Percentiles rank a stretch among this genome's conserved stretches.
These are phyloP conservation scores for Cyclophora punctaria DNA, from an alignment of 2,888 invertebrate species.

Conservation along the genomic window DNA sequence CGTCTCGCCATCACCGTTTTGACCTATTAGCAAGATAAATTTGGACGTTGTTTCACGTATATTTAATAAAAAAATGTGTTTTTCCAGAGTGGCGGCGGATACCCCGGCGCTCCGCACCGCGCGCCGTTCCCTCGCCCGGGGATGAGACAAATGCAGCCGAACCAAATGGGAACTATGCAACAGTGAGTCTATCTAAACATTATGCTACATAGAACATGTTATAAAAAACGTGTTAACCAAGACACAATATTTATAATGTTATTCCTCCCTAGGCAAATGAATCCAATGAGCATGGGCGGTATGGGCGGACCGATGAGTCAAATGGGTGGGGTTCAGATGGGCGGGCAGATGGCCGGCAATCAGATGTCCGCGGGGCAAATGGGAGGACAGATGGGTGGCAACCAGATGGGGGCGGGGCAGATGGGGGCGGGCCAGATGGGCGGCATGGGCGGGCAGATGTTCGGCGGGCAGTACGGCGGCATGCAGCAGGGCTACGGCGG, in stretches of 20 bases:
- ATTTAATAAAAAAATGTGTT: neutral
- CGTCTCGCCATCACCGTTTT: no score
- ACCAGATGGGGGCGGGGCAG: constrained; percentile 55
- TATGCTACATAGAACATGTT: no score
- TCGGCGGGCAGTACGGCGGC: constrained; percentile 76
- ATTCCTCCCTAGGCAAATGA: constrained; percentile 54
- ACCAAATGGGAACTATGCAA: constrained; percentile 66
- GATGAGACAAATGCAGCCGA: constrained; percentile 66
- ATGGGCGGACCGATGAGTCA: constrained; percentile 64
- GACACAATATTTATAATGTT: neutral
- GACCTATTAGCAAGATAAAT: no score
- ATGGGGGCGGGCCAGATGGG: constrained; percentile 63
- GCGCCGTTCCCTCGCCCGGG: constrained; percentile 58
- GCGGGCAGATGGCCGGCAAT: constrained; percentile 43
- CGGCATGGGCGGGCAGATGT: constrained; percentile 74
- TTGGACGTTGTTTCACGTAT: no score
- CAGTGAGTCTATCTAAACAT: constrained; percentile 36
- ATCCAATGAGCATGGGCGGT: constrained; percentile 45
- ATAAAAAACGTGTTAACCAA: no score
- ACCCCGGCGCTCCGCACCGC: constrained; percentile 59
- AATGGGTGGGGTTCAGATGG: constrained; percentile 58
- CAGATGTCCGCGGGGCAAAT: constrained; percentile 49
- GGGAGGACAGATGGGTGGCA: constrained; percentile 42
- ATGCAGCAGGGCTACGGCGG: constrained; percentile 76
- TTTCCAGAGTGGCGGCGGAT: constrained; percentile 38